A percentile compares a stretch with the other conserved stretches of the same genome.
phyloP scores from a whole-genome alignment of 2,797 vertebrate species.

The Huso huso region DNA sequence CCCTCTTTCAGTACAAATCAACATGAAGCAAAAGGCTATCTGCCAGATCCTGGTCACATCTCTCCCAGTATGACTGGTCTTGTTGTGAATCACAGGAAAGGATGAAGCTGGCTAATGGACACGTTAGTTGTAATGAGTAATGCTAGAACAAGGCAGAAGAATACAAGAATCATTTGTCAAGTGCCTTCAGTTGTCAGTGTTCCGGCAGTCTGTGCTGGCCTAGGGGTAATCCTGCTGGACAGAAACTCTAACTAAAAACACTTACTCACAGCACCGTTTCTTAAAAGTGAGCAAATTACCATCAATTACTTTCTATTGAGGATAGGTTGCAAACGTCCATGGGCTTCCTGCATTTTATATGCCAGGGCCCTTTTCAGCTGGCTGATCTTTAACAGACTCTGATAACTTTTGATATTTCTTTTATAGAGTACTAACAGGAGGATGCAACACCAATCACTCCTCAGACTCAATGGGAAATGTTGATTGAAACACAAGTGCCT shows the following conservation, averaged over 20 bases:
- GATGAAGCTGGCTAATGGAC: constrained; percentile 19
- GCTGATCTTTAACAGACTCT: not conserved
- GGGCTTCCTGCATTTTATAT: not conserved
- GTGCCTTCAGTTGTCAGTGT: not conserved
- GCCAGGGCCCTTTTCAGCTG: constrained; percentile 4
- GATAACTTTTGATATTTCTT: not conserved
- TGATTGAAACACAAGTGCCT: no score
- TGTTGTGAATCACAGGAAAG: constrained; percentile 23
- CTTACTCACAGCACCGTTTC: constrained; percentile 41
- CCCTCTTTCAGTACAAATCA: constrained; percentile 19
- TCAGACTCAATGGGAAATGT: no score
- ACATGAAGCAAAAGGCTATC: constrained; percentile 15
- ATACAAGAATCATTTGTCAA: not conserved
- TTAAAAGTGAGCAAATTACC: constrained; percentile 35
- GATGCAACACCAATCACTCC: no score
- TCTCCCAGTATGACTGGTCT: constrained; percentile 8
- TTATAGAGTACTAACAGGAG: no score
- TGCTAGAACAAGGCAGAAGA: not conserved
- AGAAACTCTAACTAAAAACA: constrained; percentile 25
- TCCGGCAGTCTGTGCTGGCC: constrained; percentile 1
- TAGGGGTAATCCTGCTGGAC: constrained; percentile 13
- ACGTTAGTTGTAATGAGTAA: constrained; percentile 9
- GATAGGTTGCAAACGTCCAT: constrained; percentile 20
- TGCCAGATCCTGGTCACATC: constrained; percentile 21
- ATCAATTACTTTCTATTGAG: constrained; percentile 42